phyloP scores from a whole-genome alignment of 1,140 invertebrate species.

The Cecropterus lyciades region DNA sequence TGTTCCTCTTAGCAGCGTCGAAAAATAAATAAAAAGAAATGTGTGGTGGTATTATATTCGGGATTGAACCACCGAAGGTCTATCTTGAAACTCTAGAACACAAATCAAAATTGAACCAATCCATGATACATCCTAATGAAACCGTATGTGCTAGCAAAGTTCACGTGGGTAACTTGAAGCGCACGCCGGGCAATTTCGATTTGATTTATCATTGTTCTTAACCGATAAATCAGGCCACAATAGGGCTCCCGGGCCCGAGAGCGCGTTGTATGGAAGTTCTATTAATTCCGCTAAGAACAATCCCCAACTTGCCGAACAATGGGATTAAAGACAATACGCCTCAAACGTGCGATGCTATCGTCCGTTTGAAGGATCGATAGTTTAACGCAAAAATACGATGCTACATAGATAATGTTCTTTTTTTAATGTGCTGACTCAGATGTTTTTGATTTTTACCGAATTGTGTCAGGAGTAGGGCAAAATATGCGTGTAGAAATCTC shows the following conservation, averaged over 20 bases:
- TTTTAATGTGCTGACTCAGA: too few relatives aligned
- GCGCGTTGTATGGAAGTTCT: conserved; percentile 65
- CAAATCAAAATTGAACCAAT: background rate
- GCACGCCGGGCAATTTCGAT: conserved; percentile 67
- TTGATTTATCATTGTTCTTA: conserved; percentile 83
- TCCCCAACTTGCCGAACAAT: conserved; percentile 68
- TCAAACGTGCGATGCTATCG: conserved; percentile 69
- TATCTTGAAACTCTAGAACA: too few relatives aligned
- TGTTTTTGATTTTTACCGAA: too few relatives aligned
- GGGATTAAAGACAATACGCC: conserved; percentile 74
- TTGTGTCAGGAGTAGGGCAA: too few relatives aligned
- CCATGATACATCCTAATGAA: background rate
- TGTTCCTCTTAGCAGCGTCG: too few relatives aligned
- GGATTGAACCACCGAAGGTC: too few relatives aligned
- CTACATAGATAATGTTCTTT: too few relatives aligned
- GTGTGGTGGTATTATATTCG: too few relatives aligned
- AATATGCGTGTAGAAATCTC: too few relatives aligned
- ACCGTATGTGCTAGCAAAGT: conserved; percentile 37
- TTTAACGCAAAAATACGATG: conserved; percentile 30
- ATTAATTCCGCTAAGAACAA: conserved; percentile 81
- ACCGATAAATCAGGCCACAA: conserved; percentile 80
- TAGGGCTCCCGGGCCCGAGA: conserved; percentile 70
- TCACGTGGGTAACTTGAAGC: conserved; percentile 47
- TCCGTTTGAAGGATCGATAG: conserved; percentile 43
- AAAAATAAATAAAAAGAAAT: too few relatives aligned